A percentile compares a stretch with the other conserved stretches of the same genome.
Conservation (phyloP, 2,797 vertebrate species). For the Podarcis lilfordi region DNA sequence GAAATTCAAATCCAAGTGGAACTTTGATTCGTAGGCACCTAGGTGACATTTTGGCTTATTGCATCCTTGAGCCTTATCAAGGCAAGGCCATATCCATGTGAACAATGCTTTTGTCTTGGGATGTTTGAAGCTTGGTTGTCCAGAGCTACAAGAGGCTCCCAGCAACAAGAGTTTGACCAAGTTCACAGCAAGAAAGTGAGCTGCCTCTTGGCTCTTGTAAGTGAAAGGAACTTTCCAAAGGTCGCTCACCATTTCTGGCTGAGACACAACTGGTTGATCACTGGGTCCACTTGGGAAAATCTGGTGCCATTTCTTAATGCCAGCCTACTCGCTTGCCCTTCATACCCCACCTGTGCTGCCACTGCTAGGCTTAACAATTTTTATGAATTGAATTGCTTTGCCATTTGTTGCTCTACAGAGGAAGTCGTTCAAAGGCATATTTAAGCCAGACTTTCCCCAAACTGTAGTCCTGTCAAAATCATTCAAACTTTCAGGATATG, state of each 20-base stretch:
- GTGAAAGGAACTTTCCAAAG: not conserved
- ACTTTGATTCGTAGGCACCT: not conserved
- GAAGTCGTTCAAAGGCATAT: not conserved
- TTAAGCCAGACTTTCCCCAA: not conserved
- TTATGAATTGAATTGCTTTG: not conserved
- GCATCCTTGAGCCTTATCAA: not conserved
- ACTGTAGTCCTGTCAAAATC: not conserved
- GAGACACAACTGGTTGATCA: not conserved
- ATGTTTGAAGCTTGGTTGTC: constrained; percentile 16
- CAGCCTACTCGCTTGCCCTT: not conserved
- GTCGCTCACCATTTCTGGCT: not conserved
- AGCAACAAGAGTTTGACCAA: not conserved
- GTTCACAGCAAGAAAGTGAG: not conserved
- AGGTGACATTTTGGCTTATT: not conserved
- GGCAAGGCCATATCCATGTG: too few relatives aligned
- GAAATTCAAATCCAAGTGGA: not conserved
- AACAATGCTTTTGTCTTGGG: not conserved
- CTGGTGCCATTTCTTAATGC: not conserved
- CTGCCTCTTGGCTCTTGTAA: not conserved
- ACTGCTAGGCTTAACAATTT: not conserved
- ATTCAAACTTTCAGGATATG: too few relatives aligned
- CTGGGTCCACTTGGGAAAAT: too few relatives aligned
- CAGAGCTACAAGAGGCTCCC: constrained; percentile 7
- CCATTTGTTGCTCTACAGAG: not conserved
- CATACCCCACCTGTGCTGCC: not conserved